These are phyloP conservation scores for Todus mexicanus DNA, from an alignment of 2,797 vertebrate species.

Conservation along the genomic window DNA sequence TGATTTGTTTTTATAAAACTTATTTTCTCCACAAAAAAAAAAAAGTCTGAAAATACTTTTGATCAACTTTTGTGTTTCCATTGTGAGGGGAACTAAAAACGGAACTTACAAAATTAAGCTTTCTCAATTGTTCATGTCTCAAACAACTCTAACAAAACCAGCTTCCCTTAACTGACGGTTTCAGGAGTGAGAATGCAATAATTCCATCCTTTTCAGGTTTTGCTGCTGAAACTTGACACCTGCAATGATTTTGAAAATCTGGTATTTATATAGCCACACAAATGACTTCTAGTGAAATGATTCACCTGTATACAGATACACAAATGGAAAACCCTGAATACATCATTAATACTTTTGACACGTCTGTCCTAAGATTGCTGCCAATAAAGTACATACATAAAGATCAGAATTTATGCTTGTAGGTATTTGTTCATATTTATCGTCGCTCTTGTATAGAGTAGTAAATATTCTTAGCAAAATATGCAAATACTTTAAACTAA, in stretches of 20 bases:
- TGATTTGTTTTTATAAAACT: not conserved
- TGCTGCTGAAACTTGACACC: not conserved
- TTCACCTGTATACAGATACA: not conserved
- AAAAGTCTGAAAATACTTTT: not conserved
- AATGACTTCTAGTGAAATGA: not conserved
- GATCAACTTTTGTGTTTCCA: not conserved
- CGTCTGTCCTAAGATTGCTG: not conserved
- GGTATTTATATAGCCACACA: not conserved
- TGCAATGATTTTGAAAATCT: not conserved
- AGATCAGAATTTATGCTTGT: not conserved
- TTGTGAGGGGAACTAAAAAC: not conserved
- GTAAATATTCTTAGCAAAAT: not conserved
- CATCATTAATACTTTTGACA: not conserved
- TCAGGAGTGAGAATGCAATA: not conserved
- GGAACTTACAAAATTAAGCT: not conserved
- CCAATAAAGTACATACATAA: not conserved
- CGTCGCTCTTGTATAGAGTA: not conserved
- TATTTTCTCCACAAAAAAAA: not conserved
- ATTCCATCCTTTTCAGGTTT: not conserved
- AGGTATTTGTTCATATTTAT: not conserved
- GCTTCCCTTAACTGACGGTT: not conserved
- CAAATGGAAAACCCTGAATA: not conserved
- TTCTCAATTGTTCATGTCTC: not conserved
- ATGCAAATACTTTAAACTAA: not conserved
- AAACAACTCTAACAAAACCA: not conserved